phyloP scores from a whole-genome alignment of 2,888 invertebrate genomes.

The Macrosiphum euphorbiae region DNA sequence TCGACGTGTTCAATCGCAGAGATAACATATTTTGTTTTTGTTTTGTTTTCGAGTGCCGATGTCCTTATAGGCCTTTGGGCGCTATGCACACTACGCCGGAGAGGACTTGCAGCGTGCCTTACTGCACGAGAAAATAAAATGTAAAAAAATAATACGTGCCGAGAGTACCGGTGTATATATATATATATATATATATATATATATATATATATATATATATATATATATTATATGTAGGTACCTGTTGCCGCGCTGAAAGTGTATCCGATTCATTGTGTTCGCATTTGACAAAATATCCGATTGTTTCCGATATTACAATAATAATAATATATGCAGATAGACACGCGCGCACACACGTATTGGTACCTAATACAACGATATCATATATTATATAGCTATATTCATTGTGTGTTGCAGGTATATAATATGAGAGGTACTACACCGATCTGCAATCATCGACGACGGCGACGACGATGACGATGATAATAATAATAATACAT shows the following conservation, averaged over 20 bases:
- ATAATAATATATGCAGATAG: not conserved
- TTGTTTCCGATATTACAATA: slow-evolving; percentile 24
- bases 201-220: not conserved
- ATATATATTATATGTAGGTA: not conserved
- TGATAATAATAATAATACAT: not conserved
- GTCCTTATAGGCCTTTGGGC: slow-evolving; percentile 31
- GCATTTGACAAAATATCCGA: slow-evolving; percentile 45
- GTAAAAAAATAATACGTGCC: not conserved
- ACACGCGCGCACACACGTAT: not conserved
- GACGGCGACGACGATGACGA: not conserved
- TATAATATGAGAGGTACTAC: too few relatives aligned
- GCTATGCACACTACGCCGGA: not conserved
- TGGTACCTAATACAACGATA: too few relatives aligned
- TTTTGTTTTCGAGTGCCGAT: not conserved
- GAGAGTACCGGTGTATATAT: not conserved
- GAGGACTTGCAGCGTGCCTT: not conserved
- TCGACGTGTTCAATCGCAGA: slow-evolving; percentile 38
- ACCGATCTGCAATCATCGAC: not conserved
- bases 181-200: not conserved
- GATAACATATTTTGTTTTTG: slow-evolving; percentile 33
- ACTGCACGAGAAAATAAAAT: not conserved
- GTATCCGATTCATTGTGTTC: slow-evolving; percentile 15
- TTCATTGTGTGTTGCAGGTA: too few relatives aligned
- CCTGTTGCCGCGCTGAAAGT: not conserved
- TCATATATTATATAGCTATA: too few relatives aligned